Evolutionary conservation across 1,140 invertebrate species (phyloP).

Genomic region (Drosophila aff.): DNA sequence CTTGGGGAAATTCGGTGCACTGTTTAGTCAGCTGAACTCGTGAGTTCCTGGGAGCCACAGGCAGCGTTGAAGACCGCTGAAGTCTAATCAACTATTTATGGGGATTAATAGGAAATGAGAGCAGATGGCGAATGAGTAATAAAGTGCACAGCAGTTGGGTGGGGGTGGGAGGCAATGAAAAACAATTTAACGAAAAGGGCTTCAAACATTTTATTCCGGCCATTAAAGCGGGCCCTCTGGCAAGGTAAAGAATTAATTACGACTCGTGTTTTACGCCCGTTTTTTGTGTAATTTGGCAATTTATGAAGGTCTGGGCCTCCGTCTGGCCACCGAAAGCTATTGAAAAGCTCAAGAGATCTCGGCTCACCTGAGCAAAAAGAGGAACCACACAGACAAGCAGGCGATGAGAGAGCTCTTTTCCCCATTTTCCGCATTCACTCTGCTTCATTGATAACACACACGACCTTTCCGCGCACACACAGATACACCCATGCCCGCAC

Average conservation of each 20-base stretch:
- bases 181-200: conserved; percentile 27
- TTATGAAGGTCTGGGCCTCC: conserved; percentile 31
- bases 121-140: background rate
- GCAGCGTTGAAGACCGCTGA: conserved; percentile 16
- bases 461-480: conserved; percentile 29
- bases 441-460: conserved; percentile 50
- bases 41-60: background rate
- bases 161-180: conserved; percentile 10
- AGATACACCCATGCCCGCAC: background rate
- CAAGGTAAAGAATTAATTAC: conserved; percentile 23
- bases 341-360: conserved; percentile 43
- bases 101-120: conserved; percentile 45
- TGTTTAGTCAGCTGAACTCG: conserved; percentile 22
- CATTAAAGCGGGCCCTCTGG: conserved; percentile 10
- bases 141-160: conserved; percentile 1
- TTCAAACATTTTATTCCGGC: conserved; percentile 1
- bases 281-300: conserved; percentile 16
- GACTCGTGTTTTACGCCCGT: conserved; percentile 7
- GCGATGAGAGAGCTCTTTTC: conserved; percentile 14
- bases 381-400: conserved; percentile 12
- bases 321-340: conserved; percentile 32
- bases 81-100: conserved; percentile 64
- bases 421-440: conserved; percentile 37
- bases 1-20: conserved; percentile 12
- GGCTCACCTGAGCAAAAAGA: conserved; percentile 30